Evolutionary conservation across 2,113 vertebrate genomes (phyloP).

Genomic region (Rhynchomys soricoides): DNA sequence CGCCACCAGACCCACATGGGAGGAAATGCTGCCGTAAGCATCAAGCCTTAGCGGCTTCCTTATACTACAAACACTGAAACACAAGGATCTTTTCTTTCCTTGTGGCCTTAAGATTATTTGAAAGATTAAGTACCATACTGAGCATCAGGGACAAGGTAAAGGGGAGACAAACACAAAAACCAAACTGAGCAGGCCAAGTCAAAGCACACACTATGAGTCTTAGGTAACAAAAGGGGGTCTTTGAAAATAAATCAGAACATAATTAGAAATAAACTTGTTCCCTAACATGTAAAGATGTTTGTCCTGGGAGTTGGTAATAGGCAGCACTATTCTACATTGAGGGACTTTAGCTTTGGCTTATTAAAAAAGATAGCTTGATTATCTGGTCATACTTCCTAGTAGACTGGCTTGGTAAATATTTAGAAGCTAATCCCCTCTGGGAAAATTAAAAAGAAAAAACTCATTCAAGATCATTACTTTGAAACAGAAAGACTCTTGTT

Average conservation of each 20-base stretch:
- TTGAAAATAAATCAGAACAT: too few species aligned
- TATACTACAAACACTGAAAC: neutral
- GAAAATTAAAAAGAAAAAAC: conserved; percentile 76
- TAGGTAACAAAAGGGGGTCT: neutral
- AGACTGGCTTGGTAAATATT: conserved; percentile 81
- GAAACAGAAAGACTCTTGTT: conserved; percentile 80
- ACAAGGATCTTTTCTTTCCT: neutral
- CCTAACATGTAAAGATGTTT: conserved; percentile 56
- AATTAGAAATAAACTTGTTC: conserved; percentile 58
- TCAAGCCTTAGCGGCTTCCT: neutral
- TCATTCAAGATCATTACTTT: conserved; percentile 80
- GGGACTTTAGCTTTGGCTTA: conserved; percentile 74
- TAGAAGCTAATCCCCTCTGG: conserved; percentile 80
- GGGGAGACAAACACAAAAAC: neutral
- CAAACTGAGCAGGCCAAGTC: neutral
- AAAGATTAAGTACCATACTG: neutral
- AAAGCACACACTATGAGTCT: neutral
- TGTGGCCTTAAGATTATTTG: neutral
- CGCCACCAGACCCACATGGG: neutral
- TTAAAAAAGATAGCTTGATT: conserved; percentile 77
- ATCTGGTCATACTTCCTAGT: conserved; percentile 82
- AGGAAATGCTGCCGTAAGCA: neutral
- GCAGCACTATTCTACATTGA: conserved; percentile 67
- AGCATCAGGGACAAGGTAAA: neutral
- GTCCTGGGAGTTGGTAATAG: conserved; percentile 52